Evolutionary conservation across 2,797 vertebrate species (phyloP).

Genomic region (Poeciliopsis presidionis): DNA sequence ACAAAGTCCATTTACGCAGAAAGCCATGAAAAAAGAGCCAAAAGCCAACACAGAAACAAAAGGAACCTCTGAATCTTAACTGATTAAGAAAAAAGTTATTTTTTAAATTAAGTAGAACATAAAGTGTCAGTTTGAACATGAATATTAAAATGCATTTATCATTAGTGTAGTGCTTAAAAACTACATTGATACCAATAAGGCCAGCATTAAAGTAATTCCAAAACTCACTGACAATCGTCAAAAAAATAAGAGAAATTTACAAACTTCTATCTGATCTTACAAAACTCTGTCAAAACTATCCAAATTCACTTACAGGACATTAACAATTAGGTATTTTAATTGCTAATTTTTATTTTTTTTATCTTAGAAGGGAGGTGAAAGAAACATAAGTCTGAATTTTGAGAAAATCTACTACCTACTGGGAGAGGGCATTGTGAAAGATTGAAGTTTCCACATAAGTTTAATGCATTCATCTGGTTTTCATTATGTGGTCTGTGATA

Average conservation of each 20-base stretch:
- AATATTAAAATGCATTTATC: not conserved
- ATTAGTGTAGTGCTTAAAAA: not conserved
- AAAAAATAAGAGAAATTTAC: not conserved
- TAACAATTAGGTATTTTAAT: not conserved
- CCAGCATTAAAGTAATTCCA: not conserved
- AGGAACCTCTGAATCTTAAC: not conserved
- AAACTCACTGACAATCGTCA: not conserved
- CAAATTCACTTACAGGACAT: not conserved
- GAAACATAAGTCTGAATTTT: not conserved
- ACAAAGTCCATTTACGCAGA: not conserved
- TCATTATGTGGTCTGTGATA: not conserved
- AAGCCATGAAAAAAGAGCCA: not conserved
- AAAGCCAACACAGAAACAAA: not conserved
- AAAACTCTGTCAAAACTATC: not conserved
- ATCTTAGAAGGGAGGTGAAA: not conserved
- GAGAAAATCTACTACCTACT: not conserved
- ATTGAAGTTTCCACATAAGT: not conserved
- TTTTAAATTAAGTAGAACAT: not conserved
- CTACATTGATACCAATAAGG: not conserved
- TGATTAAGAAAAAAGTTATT: not conserved
- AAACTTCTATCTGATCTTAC: not conserved
- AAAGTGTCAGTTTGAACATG: not conserved
- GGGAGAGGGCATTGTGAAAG: not conserved
- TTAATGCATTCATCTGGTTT: not conserved
- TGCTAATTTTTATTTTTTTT: not conserved